Evolutionary conservation across 1,140 invertebrate genomes (phyloP), one percentile per base, ranked within the genome.

Genomic region (Aradophagus sp.): DNA sequence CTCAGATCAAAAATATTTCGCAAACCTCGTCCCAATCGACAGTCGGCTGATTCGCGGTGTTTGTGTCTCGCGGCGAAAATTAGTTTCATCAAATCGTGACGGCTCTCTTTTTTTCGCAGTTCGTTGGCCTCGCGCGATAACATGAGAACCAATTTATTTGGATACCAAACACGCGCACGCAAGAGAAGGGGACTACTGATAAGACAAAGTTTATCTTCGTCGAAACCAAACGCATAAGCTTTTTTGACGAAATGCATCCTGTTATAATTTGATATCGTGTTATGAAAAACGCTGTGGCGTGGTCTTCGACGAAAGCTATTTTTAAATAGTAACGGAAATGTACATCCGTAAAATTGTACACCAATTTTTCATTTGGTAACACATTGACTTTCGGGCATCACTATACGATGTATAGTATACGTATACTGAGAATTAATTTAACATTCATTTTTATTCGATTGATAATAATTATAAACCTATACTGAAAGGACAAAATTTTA

Each of bases 131-230:
- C 68, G 20, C 13, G 34, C 31, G 61, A 66, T 72, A 66, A 50
- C 55, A 65, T 55, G 53, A 61, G 61, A 66, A 72, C 61, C 68
- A 72, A 72, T 72, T 72, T 72, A 72, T 72, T 72, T 72, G 68
- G 68, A 66, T 66, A 61, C 39, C 48, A 61, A 65, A 65, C 68
- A 72, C 42, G 36, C 45, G 10, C 55, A 17, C 29, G 55, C 56
- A 55, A 55, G 62, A 62, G 48, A 72, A 66, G 61, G 53, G 56
- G 56, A 66, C 55, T 62, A 62, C 61, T 66, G 69, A 66, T 72
- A 72, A 72, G 69, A 66, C 69, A 62, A 66, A 56, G 61, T 72
- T 72, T 72, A 72, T 72, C 69, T 72, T 66, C 42, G 39, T 39
- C 62, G 61, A 66, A 61, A 66, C 55, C 32, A 34, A 62, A 65